Base-by-base conservation (phyloP, 2,113 vertebrate species). In the Ceyx cyanopectus region DNA sequence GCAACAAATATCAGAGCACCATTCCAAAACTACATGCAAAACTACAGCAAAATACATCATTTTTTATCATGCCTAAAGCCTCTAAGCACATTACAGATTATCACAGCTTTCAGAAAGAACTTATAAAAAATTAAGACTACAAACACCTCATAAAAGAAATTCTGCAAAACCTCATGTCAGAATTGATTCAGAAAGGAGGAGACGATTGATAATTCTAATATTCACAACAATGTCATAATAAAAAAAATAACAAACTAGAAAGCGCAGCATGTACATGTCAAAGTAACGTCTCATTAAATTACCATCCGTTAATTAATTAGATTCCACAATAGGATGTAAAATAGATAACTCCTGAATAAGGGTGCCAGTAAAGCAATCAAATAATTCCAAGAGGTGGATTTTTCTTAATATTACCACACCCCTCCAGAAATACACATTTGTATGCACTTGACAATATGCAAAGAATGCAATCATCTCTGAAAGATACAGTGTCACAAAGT, bases 351-450 rank as follows among this genome's bases (percentile, higher is more conserved):
- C 46, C 70, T 80, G 76, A 92, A 80, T 79, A 94, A 85, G 66
- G 13, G 56, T 62, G 81, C 80, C 70, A 73, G 29, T 60, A 88
- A 81, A 89, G 91, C 57, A 91, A 96, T 75, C 91, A 91, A 92
- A 58, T 65, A 89, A 95, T 95, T 96, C 57, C 83, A 92, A 85
- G 80, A 89, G 90, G 63, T 61, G 54, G 60, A 78, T 85, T 90
- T 92, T 86, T 86, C 69, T 85, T 87, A 75, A n/a, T 85, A 93
- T 83, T 91, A 83, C 65, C 89, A 63, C 50, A 80, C 69, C 45
- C 50, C 51, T 37, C 19, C 29, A 53, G 75, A 93, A 92, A 92
- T 85, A 87, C 29, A 67, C 68, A 83, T 93, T 95, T 87, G 89
- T 80, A 73, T 92, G 53, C 2, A 2, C 60, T 76, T 65, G 82